These are phyloP conservation scores for Carettochelys insculpta DNA, from an alignment of 2,113 vertebrate genomes.

Conservation along the genomic window DNA sequence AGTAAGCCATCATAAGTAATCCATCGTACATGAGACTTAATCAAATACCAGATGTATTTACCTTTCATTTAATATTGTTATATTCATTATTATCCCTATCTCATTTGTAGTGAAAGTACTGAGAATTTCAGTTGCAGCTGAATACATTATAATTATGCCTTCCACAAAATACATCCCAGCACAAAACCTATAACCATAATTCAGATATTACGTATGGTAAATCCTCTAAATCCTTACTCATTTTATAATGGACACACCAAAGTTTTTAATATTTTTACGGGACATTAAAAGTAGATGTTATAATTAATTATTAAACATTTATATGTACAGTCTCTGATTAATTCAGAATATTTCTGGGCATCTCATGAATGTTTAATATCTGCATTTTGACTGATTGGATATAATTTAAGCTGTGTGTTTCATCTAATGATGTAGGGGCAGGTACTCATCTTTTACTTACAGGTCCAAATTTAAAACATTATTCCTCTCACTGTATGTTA, in stretches of 20 bases:
- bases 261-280: constrained; percentile 74
- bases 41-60: constrained; percentile 57
- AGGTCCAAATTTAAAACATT: constrained; percentile 51
- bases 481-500: constrained; percentile 67
- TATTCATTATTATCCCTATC: constrained; percentile 50
- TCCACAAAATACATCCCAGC: constrained; percentile 6
- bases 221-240: constrained; percentile 37
- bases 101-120: constrained; percentile 45
- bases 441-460: constrained; percentile 67
- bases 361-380: constrained; percentile 80
- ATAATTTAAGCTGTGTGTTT: constrained; percentile 69
- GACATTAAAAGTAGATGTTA: constrained; percentile 62
- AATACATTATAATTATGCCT: not conserved
- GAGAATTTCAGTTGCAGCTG: constrained; percentile 38
- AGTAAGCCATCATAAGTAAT: constrained; percentile 72
- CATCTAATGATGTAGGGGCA: constrained; percentile 43
- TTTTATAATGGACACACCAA: constrained; percentile 45
- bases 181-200: constrained; percentile 26
- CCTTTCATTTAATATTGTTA: constrained; percentile 57
- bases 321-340: constrained; percentile 80
- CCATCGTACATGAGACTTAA: constrained; percentile 64
- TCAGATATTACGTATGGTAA: constrained; percentile 21
- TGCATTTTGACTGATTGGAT: constrained; percentile 76
- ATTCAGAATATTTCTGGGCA: constrained; percentile 80
- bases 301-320: constrained; percentile 86